Evolutionary conservation across 2,888 invertebrate genomes (phyloP).

Genomic region (Melinaea marsaeus): DNA sequence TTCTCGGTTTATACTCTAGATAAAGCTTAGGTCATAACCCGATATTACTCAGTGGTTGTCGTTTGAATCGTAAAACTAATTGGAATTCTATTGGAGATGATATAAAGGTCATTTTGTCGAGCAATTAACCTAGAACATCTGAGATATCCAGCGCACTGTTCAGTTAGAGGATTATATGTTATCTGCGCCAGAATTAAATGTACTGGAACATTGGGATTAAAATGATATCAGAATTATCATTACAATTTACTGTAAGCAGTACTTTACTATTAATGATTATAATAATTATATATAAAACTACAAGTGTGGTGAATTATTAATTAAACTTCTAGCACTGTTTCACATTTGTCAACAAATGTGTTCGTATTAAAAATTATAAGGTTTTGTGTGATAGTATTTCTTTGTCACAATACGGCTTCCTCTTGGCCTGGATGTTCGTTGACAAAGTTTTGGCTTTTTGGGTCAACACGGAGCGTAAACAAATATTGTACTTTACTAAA

Average conservation of each 20-base stretch:
- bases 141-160: constrained; percentile 16
- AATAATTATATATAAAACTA: neutral
- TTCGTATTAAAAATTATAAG: constrained; percentile 5
- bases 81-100: constrained; percentile 13
- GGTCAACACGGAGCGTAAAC: constrained; percentile 23
- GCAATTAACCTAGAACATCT: constrained; percentile 17
- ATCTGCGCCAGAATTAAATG: constrained; percentile 31
- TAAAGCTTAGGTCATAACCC: constrained; percentile 12
- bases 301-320: neutral
- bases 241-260: neutral
- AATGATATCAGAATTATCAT: constrained; percentile 16
- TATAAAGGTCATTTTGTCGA: constrained; percentile 22
- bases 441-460: constrained; percentile 25
- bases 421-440: constrained; percentile 27
- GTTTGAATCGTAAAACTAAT: constrained; percentile 12
- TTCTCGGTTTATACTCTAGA: neutral
- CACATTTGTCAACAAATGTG: neutral
- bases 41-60: constrained; percentile 16
- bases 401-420: constrained; percentile 26
- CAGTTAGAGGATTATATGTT: constrained; percentile 24
- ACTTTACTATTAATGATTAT: neutral
- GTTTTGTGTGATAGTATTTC: constrained; percentile 12
- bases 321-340: neutral
- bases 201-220: constrained; percentile 25
- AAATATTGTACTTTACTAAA: constrained; percentile 19